Conservation (phyloP, 2,888 invertebrate genomes). For the Tuta absoluta region DNA sequence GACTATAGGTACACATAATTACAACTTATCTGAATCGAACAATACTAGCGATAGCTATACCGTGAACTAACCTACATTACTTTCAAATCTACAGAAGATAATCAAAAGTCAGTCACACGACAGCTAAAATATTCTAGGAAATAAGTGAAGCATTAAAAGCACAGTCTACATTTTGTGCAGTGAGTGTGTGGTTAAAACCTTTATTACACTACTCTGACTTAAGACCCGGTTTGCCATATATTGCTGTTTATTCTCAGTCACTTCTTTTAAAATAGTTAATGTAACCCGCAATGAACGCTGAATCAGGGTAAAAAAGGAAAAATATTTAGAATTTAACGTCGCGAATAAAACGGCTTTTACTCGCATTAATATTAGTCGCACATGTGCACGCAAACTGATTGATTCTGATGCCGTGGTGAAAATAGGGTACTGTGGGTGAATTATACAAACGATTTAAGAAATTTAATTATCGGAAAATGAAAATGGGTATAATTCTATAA, state of each 20-base stretch:
- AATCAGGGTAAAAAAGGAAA: not conserved
- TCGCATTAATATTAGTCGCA: slow-evolving; percentile 39
- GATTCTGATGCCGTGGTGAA: slow-evolving; percentile 34
- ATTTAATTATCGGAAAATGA: slow-evolving; percentile 9
- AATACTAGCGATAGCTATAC: no score
- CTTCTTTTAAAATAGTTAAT: not conserved
- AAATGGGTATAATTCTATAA: no score
- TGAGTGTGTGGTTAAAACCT: slow-evolving; percentile 21
- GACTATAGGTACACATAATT: no score
- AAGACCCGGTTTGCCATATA: no score
- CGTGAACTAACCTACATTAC: not conserved
- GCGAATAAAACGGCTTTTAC: slow-evolving; percentile 28
- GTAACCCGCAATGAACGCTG: not conserved
- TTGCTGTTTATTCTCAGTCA: no score
- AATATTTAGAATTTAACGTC: slow-evolving; percentile 22
- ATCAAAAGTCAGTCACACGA: not conserved
- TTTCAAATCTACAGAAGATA: not conserved
- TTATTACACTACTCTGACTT: not conserved
- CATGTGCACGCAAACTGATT: slow-evolving; percentile 43
- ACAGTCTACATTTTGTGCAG: not conserved
- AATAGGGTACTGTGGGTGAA: not conserved
- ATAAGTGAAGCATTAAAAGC: not conserved
- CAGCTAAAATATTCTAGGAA: slow-evolving; percentile 3
- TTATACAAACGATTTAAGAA: not conserved
- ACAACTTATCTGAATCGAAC: no score